phyloP scores from a whole-genome alignment of 1,140 invertebrate genomes.

The Zeugodacus cucurbitae region DNA sequence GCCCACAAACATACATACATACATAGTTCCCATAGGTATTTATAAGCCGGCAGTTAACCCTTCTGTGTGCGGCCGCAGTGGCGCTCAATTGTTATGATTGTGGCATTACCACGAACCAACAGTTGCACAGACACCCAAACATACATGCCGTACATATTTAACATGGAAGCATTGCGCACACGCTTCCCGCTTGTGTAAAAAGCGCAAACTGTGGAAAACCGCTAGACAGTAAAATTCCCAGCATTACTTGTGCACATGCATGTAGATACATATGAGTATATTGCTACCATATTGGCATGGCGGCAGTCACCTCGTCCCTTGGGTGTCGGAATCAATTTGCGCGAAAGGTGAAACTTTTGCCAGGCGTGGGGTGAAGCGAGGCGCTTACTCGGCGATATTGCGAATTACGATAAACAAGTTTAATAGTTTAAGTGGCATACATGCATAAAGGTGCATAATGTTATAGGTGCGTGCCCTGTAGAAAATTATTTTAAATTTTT shows the following conservation, averaged over 20 bases:
- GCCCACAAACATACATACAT: background rate
- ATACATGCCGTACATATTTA: background rate
- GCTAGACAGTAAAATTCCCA: slow-evolving; percentile 35
- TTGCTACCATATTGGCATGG: background rate
- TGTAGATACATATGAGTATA: background rate
- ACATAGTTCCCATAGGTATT: background rate
- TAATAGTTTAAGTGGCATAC: slow-evolving; percentile 19
- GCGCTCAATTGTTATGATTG: slow-evolving; percentile 16
- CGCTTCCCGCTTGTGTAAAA: background rate
- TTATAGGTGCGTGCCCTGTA: background rate
- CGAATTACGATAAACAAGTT: background rate
- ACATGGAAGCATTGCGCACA: background rate
- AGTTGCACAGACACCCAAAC: background rate
- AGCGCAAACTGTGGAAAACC: slow-evolving; percentile 25
- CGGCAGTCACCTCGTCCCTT: background rate
- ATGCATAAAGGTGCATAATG: background rate
- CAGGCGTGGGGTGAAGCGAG: background rate
- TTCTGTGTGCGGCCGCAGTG: background rate
- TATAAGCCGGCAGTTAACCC: background rate
- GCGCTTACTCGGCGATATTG: background rate
- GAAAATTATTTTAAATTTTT: background rate
- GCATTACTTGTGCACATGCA: background rate
- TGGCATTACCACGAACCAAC: background rate
- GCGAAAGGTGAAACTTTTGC: background rate
- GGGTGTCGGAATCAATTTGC: slow-evolving; percentile 7